Base-by-base conservation (phyloP, 2,888 invertebrate species). In the Caenorhabditis japonica region DNA sequence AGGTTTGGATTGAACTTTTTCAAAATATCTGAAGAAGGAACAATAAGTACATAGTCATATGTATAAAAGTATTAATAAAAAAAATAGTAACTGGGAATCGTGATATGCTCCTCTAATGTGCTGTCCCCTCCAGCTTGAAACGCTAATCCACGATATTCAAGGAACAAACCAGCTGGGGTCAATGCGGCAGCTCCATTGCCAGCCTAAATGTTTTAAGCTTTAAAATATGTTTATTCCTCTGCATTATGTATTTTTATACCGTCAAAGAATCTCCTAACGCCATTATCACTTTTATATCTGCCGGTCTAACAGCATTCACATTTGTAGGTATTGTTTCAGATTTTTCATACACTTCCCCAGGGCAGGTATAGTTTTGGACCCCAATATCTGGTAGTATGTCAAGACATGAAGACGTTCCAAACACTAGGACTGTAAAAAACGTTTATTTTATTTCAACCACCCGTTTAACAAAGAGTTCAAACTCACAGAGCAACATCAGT, bases 1-100 rank as follows among this genome's bases (percentile, higher is more conserved):
- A 93, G 84, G 53, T 90, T 89, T 0, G 92, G 91, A 86, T 93
- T 93, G 89, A 91, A 93, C 88, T 92, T 92, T 89, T 92, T 91
- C 53, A 93, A 88, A 83, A 93, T 92, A 85, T 93, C 84, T 84
- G 60, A 43, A 77, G 12, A 47, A 30, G 13, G 27, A 8, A 1
- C 17, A 19, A 36, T 23, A 15, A 58, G 25, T 5, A 13, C 0
- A 7, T n/a, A n/a, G n/a, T n/a, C n/a, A n/a, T n/a, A n/a, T n/a
- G n/a, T n/a, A n/a, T n/a, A n/a, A n/a, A n/a, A n/a, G n/a, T n/a
- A n/a, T n/a, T n/a, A n/a, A n/a, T n/a, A n/a, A 23, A 39, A n/a
- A n/a, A n/a, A n/a, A n/a, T n/a, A n/a, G n/a, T n/a, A 39, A 83
- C 83, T 83, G 33, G 83, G 81, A 71, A 83, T 79, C 3, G 83